Evolutionary conservation across 2,888 invertebrate species (phyloP).

Genomic region (Drosophila basisetae): DNA sequence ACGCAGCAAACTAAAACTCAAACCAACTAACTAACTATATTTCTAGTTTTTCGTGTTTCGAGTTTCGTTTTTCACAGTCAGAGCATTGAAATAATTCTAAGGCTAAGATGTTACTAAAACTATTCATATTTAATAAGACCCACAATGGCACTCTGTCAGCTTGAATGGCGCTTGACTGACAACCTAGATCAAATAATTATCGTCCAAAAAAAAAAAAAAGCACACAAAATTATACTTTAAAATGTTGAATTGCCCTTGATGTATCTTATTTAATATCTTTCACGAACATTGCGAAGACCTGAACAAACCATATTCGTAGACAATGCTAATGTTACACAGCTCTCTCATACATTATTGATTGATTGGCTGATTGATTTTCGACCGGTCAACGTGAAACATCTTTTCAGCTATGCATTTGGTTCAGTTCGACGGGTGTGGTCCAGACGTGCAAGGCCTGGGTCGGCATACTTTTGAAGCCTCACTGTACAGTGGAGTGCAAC

Average conservation of each 20-base stretch:
- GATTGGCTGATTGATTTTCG: slow-evolving; percentile 67
- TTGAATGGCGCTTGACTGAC: neutral
- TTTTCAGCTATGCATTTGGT: slow-evolving; percentile 49
- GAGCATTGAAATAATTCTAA: slow-evolving; percentile 63
- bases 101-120: slow-evolving; percentile 63
- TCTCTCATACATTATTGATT: slow-evolving; percentile 61
- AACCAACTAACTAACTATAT: slow-evolving; percentile 13
- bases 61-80: slow-evolving; percentile 11
- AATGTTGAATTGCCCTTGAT: slow-evolving; percentile 35
- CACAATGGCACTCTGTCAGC: slow-evolving; percentile 32
- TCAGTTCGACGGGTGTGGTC: slow-evolving; percentile 44
- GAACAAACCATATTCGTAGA: neutral
- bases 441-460: slow-evolving; percentile 73
- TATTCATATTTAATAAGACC: slow-evolving; percentile 40
- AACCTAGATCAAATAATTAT: slow-evolving; percentile 7
- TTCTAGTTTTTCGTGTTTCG: slow-evolving; percentile 58
- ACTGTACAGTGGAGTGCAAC: slow-evolving; percentile 56
- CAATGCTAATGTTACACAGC: slow-evolving; percentile 48
- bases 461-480: slow-evolving; percentile 32
- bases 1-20: slow-evolving; percentile 32
- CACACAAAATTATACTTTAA: neutral
- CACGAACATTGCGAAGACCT: slow-evolving; percentile 2
- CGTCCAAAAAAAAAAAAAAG: neutral
- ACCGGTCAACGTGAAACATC: slow-evolving; percentile 51
- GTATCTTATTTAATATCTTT: slow-evolving; percentile 12